Evolutionary conservation across 1,140 invertebrate species (phyloP), one percentile per base, ranked within the genome.

Genomic region (Brachionus manjavacas): DNA sequence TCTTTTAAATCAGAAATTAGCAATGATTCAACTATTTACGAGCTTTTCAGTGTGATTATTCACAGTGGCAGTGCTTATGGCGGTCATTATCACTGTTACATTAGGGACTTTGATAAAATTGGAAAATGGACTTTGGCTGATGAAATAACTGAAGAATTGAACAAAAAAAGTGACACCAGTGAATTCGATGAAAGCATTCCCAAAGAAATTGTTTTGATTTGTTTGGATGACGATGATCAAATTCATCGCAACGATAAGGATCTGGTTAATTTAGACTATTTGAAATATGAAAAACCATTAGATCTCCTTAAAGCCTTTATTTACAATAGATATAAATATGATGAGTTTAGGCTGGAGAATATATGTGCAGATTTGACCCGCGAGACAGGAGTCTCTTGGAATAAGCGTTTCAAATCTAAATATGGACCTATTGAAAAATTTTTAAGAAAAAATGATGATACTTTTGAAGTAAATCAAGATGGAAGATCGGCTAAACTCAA

Each of bases 71-170:
- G 88, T 66, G 87, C 88, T 9, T 85, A 88, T 84, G 88, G 88
- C 8, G 89, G 89, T 14, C 89, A 90, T 85, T 90, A 90, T 83
- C 86, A 88, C 84, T 88, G 88, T 52, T 89, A 88, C 85, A 88
- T 90, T 41, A 85, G 87, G 79, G 89, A 90, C 85, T 86, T 89
- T 64, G 88, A 90, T 85, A 83, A 79, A 39, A 85, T 89, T 1
- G 89, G 88, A 6, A 85, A 86, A 11, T 90, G 89, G 89, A 74
- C 25, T 8, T 49, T 76, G 23, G 16, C 72, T 49, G 72, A 76
- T 46, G 20, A 76, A 76, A 28, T 68, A 25, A 64, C 72, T n/a
- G 25, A 76, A 88, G 85, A 86, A 49, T 16, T 70, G 20, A 64
- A 80, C 20, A 46, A 76, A 76, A 88, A 85, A 85, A 20, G 8